A percentile compares a stretch with the other conserved stretches of the same genome.
Conservation (phyloP, 2,113 vertebrate species). For the chimpanzee (Pan troglodytes) region DNA sequence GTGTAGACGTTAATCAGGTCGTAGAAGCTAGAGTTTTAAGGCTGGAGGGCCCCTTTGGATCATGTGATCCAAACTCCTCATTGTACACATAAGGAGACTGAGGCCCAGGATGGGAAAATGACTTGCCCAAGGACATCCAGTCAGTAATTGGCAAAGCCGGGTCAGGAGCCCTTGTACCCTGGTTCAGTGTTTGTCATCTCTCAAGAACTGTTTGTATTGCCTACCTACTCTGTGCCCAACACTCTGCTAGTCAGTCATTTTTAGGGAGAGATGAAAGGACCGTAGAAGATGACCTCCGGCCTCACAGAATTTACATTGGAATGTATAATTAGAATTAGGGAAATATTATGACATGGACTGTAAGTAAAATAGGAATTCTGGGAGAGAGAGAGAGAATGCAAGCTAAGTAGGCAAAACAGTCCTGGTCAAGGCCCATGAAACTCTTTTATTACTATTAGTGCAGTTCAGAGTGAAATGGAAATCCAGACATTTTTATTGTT, state of each 20-base stretch:
- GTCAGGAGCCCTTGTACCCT: not conserved
- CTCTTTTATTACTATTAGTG: not conserved
- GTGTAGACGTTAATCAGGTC: constrained; percentile 43
- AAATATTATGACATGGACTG: not conserved
- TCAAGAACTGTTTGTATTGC: not conserved
- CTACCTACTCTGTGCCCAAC: not conserved
- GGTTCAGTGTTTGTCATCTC: not conserved
- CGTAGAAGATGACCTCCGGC: not conserved
- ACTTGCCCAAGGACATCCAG: not conserved
- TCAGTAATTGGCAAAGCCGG: not conserved
- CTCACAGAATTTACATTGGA: not conserved
- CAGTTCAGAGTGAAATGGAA: not conserved
- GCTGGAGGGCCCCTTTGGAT: not conserved
- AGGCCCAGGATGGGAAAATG: not conserved
- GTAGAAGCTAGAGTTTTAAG: constrained; percentile 16
- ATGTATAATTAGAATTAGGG: not conserved
- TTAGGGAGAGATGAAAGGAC: not conserved
- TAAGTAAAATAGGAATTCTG: constrained; percentile 1
- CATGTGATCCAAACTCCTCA: not conserved
- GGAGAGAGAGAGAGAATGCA: not conserved
- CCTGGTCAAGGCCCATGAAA: not conserved
- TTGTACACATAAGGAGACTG: not conserved
- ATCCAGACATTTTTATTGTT: not conserved
- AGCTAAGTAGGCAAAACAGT: not conserved
- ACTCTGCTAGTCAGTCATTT: not conserved